These are phyloP conservation scores for Pelusios castaneus DNA, from an alignment of 2,113 vertebrate genomes.

Conservation along the genomic window DNA sequence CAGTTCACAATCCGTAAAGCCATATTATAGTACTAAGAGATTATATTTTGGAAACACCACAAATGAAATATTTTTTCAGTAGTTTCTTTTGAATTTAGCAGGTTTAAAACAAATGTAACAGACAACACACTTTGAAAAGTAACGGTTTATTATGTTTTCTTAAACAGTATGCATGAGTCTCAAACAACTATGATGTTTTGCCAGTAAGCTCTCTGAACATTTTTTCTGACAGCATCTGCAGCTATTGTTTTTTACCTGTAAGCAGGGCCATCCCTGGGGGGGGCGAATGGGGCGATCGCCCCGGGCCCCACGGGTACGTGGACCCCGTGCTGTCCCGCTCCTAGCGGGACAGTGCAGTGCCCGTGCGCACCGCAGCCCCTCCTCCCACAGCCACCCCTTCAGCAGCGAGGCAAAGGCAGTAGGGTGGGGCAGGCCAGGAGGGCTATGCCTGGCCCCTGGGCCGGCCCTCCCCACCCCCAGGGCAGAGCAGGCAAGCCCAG, in stretches of 20 bases:
- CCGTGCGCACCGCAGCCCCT: too few species aligned
- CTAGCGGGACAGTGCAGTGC: too few species aligned
- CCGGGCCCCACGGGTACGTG: too few species aligned
- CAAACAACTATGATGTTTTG: neutral
- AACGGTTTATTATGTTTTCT: neutral
- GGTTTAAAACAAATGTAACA: neutral
- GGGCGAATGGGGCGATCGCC: too few species aligned
- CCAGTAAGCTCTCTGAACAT: neutral
- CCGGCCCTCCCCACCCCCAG: too few species aligned
- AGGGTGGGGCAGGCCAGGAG: too few species aligned
- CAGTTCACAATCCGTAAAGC: neutral
- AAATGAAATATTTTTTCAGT: neutral
- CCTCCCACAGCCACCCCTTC: too few species aligned
- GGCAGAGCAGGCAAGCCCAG: too few species aligned
- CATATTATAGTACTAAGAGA: neutral
- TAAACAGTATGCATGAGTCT: fast-evolving
- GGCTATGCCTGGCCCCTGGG: too few species aligned
- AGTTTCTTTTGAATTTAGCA: neutral
- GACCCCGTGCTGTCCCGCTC: too few species aligned
- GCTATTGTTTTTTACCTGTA: neutral
- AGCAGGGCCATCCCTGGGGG: too few species aligned
- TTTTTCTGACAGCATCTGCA: fast-evolving
- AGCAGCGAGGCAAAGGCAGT: too few species aligned
- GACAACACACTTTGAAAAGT: neutral
- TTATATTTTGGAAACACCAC: neutral